These are phyloP conservation scores for Coelopa pilipes DNA, from an alignment of 2,888 invertebrate genomes.

Conservation along the genomic window DNA sequence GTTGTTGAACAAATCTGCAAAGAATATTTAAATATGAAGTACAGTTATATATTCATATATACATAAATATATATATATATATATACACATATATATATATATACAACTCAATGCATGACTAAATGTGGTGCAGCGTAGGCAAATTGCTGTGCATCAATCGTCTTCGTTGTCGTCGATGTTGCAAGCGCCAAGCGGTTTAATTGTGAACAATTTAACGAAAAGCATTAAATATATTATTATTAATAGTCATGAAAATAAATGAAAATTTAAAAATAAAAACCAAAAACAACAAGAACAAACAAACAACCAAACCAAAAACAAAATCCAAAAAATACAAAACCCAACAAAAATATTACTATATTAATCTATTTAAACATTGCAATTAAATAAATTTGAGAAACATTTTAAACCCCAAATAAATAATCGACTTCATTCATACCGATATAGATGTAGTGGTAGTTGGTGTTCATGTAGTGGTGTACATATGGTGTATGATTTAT, in stretches of 20 bases:
- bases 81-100: constrained; percentile 48
- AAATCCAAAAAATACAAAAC: constrained; percentile 33
- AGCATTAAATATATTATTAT: constrained; percentile 38
- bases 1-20: constrained; percentile 1
- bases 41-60: constrained; percentile 38
- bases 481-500: background rate
- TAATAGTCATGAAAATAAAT: constrained; percentile 36
- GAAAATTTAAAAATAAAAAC: constrained; percentile 33
- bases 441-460: background rate
- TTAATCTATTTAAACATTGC: constrained; percentile 27
- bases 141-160: background rate
- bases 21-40: constrained; percentile 3
- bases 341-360: constrained; percentile 26
- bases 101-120: constrained; percentile 34
- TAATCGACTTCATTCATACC: constrained; percentile 18
- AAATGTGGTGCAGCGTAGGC: background rate
- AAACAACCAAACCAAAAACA: constrained; percentile 27
- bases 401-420: constrained; percentile 30
- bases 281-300: constrained; percentile 27
- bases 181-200: constrained; percentile 32
- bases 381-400: constrained; percentile 34
- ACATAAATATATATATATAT: constrained; percentile 40
- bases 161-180: constrained; percentile 37
- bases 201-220: constrained; percentile 43
- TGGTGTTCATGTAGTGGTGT: background rate